phyloP scores from a whole-genome alignment of 2,888 invertebrate genomes.

The Rhamphomyia laevipes region DNA sequence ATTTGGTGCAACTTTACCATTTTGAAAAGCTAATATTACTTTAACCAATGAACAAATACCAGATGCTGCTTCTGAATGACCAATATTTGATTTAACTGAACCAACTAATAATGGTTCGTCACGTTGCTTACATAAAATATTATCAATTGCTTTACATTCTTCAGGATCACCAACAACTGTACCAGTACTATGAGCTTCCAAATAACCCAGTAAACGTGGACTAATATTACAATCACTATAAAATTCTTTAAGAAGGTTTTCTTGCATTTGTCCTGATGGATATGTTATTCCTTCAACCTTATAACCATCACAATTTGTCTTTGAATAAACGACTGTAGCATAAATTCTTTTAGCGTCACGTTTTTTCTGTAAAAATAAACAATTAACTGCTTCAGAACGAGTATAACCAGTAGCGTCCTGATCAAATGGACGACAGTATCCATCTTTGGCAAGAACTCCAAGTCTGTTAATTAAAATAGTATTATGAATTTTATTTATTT shows the following conservation, averaged over 20 bases:
- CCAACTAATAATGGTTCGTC: conserved; percentile 70
- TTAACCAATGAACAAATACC: conserved; percentile 75
- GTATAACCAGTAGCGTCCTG: conserved; percentile 69
- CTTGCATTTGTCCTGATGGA: conserved; percentile 52
- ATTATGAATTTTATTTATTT: neutral
- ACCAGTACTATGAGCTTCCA: conserved; percentile 82
- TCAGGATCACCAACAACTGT: conserved; percentile 84
- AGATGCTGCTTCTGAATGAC: conserved; percentile 81
- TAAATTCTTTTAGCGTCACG: conserved; percentile 54
- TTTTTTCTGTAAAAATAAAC: conserved; percentile 59
- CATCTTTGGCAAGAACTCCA: conserved; percentile 71
- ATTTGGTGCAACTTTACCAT: conserved; percentile 72
- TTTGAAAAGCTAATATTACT: conserved; percentile 70
- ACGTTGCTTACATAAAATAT: conserved; percentile 64
- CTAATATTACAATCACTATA: conserved; percentile 58
- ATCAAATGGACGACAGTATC: conserved; percentile 86
- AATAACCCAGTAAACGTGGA: conserved; percentile 57
- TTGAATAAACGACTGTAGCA: conserved; percentile 60
- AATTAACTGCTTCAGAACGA: conserved; percentile 66
- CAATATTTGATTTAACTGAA: conserved; percentile 88
- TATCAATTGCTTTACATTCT: conserved; percentile 72
- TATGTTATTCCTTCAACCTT: conserved; percentile 59
- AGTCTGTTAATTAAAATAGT: conserved; percentile 39
- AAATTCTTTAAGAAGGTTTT: conserved; percentile 48
- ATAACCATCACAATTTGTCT: conserved; percentile 71